Evolutionary conservation across 2,113 vertebrate genomes (phyloP).

Genomic region (Myrmecophaga tridactyla): DNA sequence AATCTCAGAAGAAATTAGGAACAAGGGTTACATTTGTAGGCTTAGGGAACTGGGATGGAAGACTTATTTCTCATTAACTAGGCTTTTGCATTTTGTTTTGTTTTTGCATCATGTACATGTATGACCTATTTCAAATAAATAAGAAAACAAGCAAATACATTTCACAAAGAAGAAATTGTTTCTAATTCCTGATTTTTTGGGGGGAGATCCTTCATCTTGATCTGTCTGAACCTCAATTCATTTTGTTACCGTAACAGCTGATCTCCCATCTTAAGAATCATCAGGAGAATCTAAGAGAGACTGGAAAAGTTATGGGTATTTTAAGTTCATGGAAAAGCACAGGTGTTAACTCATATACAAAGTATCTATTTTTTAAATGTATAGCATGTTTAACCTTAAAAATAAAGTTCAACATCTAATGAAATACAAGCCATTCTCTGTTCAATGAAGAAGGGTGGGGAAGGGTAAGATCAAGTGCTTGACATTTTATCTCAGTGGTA

Average conservation of each 20-base stretch:
- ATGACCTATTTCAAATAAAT: neutral
- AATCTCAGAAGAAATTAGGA: neutral
- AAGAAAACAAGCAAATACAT: neutral
- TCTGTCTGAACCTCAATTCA: neutral
- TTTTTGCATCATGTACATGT: neutral
- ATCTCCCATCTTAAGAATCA: neutral
- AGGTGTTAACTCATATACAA: neutral
- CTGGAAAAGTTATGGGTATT: neutral
- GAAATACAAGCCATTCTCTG: neutral
- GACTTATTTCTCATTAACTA: neutral
- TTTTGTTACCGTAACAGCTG: neutral
- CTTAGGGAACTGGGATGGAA: neutral
- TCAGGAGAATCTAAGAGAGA: neutral
- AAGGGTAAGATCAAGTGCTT: neutral
- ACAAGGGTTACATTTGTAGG: neutral
- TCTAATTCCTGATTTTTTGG: slow-evolving; percentile 6
- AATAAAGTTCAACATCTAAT: neutral
- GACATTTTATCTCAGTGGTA: neutral
- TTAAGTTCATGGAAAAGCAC: neutral
- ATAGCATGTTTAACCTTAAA: neutral
- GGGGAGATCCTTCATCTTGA: neutral
- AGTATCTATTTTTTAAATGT: neutral
- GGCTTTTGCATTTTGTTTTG: neutral
- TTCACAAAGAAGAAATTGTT: neutral
- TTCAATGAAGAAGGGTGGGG: neutral